A percentile compares a stretch with the other conserved stretches of the same genome.
These are phyloP conservation scores for Drosophila pachea DNA, from an alignment of 1,140 invertebrate genomes.

Conservation along the genomic window DNA sequence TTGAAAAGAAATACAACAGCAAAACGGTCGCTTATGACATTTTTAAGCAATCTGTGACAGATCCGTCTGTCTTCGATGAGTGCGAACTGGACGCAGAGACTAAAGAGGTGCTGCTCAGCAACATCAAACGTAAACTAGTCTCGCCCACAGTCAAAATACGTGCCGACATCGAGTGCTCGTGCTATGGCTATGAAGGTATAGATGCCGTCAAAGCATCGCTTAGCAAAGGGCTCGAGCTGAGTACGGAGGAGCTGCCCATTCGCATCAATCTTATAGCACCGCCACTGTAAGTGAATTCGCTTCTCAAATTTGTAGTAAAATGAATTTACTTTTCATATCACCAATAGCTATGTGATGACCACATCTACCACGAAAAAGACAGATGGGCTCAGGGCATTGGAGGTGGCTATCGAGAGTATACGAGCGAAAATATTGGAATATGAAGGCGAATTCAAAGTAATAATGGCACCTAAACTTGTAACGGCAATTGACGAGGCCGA, in stretches of 20 bases:
- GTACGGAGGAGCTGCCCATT: conserved; percentile 95
- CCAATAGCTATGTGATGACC: conserved; percentile 87
- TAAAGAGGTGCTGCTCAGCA: conserved; percentile 94
- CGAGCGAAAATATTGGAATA: conserved; percentile 89
- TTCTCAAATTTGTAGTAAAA: conserved; percentile 2
- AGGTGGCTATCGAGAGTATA: conserved; percentile 93
- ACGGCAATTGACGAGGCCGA: conserved; percentile 98
- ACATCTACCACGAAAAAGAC: conserved; percentile 97
- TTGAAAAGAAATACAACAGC: conserved; percentile 98
- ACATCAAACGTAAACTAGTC: conserved; percentile 97
- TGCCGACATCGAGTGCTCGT: conserved; percentile 98
- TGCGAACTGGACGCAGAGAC: conserved; percentile 96
- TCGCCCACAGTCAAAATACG: conserved; percentile 99
- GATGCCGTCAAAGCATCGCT: conserved; percentile 98
- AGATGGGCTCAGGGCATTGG: conserved; percentile 93
- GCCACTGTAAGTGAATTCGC: conserved; percentile 84
- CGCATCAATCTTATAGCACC: conserved; percentile 99
- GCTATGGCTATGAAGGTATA: conserved; percentile 99
- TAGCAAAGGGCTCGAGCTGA: conserved; percentile 93
- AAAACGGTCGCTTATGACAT: conserved; percentile 97
- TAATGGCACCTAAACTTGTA: conserved; percentile 98
- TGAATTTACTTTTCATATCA: conserved; percentile 10
- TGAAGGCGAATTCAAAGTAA: conserved; percentile 95
- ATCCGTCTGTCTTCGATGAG: conserved; percentile 96
- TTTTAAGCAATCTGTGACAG: conserved; percentile 98